Evolutionary conservation across 2,888 invertebrate species (phyloP).

Genomic region (Junonia oenone): DNA sequence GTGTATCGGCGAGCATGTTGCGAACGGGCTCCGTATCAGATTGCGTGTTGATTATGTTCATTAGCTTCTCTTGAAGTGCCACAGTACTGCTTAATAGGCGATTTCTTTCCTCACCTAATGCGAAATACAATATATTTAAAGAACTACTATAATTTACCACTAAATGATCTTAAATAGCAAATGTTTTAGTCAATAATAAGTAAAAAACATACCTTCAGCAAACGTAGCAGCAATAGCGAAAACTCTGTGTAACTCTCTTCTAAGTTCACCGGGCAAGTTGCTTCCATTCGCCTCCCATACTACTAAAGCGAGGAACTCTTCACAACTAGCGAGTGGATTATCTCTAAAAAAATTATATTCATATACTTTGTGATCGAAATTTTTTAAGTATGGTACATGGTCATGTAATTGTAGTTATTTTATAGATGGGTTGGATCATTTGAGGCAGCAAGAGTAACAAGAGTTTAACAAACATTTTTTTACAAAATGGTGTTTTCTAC

Average conservation of each 20-base stretch:
- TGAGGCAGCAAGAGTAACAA: too few relatives aligned
- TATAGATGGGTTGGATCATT: too few relatives aligned
- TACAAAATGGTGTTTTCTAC: too few relatives aligned
- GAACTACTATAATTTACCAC: too few relatives aligned
- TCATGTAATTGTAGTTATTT: too few relatives aligned
- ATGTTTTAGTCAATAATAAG: not conserved
- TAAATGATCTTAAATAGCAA: not conserved
- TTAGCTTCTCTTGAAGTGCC: slow-evolving; percentile 59
- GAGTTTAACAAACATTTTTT: too few relatives aligned
- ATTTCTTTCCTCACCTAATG: slow-evolving; percentile 60
- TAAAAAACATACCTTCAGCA: slow-evolving; percentile 52
- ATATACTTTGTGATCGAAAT: too few relatives aligned
- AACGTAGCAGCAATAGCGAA: slow-evolving; percentile 83
- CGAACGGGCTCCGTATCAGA: slow-evolving; percentile 73
- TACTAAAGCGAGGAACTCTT: slow-evolving; percentile 61
- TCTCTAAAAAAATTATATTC: too few relatives aligned
- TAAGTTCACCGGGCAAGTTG: slow-evolving; percentile 55
- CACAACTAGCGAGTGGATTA: slow-evolving; percentile 59
- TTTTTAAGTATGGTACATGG: too few relatives aligned
- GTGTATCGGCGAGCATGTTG: slow-evolving; percentile 83
- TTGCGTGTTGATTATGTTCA: slow-evolving; percentile 82
- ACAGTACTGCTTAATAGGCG: slow-evolving; percentile 59
- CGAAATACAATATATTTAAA: not conserved
- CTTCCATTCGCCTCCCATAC: slow-evolving; percentile 67
- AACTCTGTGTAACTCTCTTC: slow-evolving; percentile 84